Evolutionary conservation across 2,797 vertebrate species (phyloP).

Genomic region (Scolopax bukidnonensis): DNA sequence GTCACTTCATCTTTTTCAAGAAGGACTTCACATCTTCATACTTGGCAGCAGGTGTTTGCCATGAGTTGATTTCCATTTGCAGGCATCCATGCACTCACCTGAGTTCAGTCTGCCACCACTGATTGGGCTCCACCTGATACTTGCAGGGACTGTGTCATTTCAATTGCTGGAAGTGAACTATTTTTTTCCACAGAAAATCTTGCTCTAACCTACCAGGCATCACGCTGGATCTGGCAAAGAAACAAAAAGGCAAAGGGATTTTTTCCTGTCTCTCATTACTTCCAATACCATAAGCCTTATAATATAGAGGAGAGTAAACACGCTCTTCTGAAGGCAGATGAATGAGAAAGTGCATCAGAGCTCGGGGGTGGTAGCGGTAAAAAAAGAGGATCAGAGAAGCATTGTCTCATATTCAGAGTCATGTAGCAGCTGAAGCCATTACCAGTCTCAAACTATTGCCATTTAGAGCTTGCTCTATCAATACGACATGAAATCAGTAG

Average conservation of each 20-base stretch:
- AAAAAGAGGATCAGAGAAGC: neutral
- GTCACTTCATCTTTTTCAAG: neutral
- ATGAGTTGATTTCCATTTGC: neutral
- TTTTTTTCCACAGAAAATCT: neutral
- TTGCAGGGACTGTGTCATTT: neutral
- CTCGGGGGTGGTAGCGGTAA: neutral
- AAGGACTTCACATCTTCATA: neutral
- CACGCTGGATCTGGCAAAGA: neutral
- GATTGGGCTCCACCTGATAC: neutral
- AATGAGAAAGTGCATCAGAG: neutral
- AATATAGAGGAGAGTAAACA: neutral
- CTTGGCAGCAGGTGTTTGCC: neutral
- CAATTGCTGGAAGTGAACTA: neutral
- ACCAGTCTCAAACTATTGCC: neutral
- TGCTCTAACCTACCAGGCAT: neutral
- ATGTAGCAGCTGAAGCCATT: neutral
- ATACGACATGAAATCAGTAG: fast-evolving
- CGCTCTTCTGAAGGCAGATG: neutral
- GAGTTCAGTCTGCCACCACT: neutral
- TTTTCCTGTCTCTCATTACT: neutral
- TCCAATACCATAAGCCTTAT: neutral
- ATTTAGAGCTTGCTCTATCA: neutral
- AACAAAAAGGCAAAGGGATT: neutral
- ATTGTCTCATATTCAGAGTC: neutral
- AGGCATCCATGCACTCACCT: neutral